Percentiles rank a stretch among this genome's conserved stretches.
Conservation (phyloP, 2,888 invertebrate genomes). For the Chloromyia formosa region DNA sequence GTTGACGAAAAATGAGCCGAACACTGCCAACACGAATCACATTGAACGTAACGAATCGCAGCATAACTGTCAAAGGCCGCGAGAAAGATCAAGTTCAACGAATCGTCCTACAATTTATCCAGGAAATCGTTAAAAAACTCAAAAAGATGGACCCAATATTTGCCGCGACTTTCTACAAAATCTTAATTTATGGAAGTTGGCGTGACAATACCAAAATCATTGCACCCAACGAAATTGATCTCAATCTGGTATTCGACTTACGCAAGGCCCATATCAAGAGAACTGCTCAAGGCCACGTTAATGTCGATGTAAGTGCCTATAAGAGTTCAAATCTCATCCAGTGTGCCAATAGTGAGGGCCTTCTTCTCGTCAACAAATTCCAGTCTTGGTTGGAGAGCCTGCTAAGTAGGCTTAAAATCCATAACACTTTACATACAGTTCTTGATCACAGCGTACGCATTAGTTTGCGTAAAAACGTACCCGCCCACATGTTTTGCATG, state of each 20-base stretch:
- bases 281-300: constrained; percentile 55
- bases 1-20: too few species aligned
- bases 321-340: constrained; percentile 52
- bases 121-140: not conserved
- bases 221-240: constrained; percentile 57
- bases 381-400: constrained; percentile 53
- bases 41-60: too few species aligned
- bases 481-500: too few species aligned
- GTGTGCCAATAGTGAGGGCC: constrained; percentile 51
- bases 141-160: not conserved
- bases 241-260: constrained; percentile 49
- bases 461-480: too few species aligned
- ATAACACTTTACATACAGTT: too few species aligned
- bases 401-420: too few species aligned
- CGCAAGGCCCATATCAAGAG: constrained; percentile 52
- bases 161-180: not conserved
- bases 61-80: not conserved
- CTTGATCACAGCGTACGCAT: too few species aligned
- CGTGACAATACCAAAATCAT: constrained; percentile 57
- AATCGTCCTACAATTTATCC: not conserved
- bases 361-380: constrained; percentile 54
- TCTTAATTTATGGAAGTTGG: constrained; percentile 54
- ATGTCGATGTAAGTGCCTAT: constrained; percentile 54
- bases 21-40: too few species aligned
- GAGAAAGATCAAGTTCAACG: not conserved